Base-by-base conservation (phyloP, 2,888 invertebrate species). In the Orchesella flavescens region DNA sequence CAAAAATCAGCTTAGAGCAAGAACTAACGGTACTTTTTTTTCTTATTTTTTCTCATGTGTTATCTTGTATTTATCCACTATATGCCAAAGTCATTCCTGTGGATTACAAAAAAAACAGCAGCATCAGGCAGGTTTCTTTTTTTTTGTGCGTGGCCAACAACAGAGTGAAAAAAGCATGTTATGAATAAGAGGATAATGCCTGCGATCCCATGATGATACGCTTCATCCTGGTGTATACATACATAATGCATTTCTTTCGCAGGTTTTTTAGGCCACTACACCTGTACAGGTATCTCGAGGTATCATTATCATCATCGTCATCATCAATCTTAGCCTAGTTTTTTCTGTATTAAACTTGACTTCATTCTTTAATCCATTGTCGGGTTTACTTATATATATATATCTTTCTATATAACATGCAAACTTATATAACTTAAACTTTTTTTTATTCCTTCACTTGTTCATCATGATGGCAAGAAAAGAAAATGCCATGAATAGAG, bases 1-100 rank as follows among this genome's bases (percentile, higher is more conserved):
- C 84, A 84, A 84, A 84, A 84, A 84, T 84, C 79, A 75, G 84
- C 84, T 84, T 79, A 84, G 73, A 84, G 84, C 84, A 73, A 79
- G 71, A 84, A 74, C 23, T 84, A 84, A 84, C 84, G 84, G 84
- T 84, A 84, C 84, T 53, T 78, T 84, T 82, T 78, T 84, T 82
- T 76, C 79, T 84, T 84, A 84, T 84, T 79, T 77, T 83, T 83
- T 84, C 84, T 84, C 84, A 84, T 84, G 75, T 65, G 75, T 69
- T 75, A 78, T 82, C 76, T 69, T 44, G n/a, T 15, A 23, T 59
- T 59, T 63, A 63, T 63, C 63, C 63, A 23, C n/a, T 24, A 34
- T 63, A 15, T 24, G 34, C 15, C 23, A 49, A 43, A 24, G 34
- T 15, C 24, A 17, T 19, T 23, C 23, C 49, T 46, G 13, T 24